phyloP scores from a whole-genome alignment of 2,113 vertebrate species.

The Melanotaenia duboulayi region DNA sequence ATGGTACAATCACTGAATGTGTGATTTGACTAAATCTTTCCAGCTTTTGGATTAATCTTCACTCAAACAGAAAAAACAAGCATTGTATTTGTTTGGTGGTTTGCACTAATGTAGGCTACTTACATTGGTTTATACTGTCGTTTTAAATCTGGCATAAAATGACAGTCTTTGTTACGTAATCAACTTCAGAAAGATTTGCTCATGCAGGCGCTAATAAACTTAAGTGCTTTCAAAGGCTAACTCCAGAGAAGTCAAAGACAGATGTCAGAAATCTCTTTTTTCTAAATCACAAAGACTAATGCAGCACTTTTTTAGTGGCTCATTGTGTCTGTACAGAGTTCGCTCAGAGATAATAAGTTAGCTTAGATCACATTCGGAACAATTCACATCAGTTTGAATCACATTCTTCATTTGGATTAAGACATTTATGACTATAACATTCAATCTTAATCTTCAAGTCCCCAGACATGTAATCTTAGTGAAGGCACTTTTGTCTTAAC shows the following conservation, averaged over 20 bases:
- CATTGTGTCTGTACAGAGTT: slow-evolving; percentile 25
- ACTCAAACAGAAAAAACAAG: slow-evolving; percentile 17
- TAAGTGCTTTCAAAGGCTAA: slow-evolving; percentile 60
- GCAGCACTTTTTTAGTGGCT: slow-evolving; percentile 15
- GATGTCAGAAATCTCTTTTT: slow-evolving; percentile 21
- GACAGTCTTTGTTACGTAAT: slow-evolving; percentile 26
- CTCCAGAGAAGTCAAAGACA: slow-evolving; percentile 29
- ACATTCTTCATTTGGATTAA: slow-evolving; percentile 51
- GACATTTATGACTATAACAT: slow-evolving; percentile 28
- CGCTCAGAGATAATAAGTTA: slow-evolving; percentile 19
- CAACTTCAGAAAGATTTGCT: slow-evolving; percentile 51
- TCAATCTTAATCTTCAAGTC: slow-evolving; percentile 63
- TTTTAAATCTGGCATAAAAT: slow-evolving; percentile 35
- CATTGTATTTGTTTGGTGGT: slow-evolving; percentile 26
- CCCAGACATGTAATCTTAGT: slow-evolving; percentile 67
- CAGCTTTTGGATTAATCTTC: slow-evolving; percentile 18
- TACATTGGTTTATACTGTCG: slow-evolving; percentile 19
- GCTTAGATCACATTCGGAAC: slow-evolving; percentile 10
- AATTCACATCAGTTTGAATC: slow-evolving; percentile 45
- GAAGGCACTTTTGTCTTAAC: slow-evolving; percentile 80
- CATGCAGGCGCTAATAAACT: slow-evolving; percentile 51
- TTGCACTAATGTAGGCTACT: slow-evolving; percentile 52
- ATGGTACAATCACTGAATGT: slow-evolving; percentile 32
- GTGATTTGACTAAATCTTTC: slow-evolving; percentile 5
- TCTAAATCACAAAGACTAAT: slow-evolving; percentile 19